Conservation (phyloP, 2,113 vertebrate genomes). For the Andinoacara biseriatus region DNA sequence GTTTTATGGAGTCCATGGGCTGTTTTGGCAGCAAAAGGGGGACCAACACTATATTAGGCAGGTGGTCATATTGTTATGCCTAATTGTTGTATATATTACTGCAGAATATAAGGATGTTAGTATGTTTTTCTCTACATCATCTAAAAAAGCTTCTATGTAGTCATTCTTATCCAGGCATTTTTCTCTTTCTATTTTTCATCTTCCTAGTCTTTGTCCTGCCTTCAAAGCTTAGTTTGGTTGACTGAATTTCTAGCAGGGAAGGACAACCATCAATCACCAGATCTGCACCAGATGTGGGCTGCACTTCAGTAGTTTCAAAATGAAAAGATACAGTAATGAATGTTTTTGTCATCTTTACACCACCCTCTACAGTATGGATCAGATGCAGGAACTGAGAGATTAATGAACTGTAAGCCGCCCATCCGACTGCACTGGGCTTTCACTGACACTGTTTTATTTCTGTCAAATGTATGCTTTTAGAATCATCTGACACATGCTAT, state of each 20-base stretch:
- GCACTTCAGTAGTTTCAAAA: neutral
- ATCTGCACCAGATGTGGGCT: neutral
- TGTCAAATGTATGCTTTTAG: neutral
- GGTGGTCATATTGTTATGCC: too few species aligned
- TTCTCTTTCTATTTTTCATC: neutral
- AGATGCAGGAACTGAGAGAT: neutral
- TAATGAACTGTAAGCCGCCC: neutral
- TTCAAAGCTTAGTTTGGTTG: neutral
- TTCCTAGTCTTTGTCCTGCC: neutral
- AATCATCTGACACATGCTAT: neutral
- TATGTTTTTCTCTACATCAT: neutral
- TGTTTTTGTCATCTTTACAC: neutral
- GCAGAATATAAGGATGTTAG: neutral
- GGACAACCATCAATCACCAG: constrained; percentile 6
- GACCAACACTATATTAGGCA: too few species aligned
- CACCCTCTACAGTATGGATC: neutral
- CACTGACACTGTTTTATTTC: neutral
- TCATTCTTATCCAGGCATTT: neutral
- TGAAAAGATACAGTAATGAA: neutral
- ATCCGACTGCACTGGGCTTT: neutral
- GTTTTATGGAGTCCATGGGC: too few species aligned
- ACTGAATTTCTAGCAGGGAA: neutral
- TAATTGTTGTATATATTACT: neutral
- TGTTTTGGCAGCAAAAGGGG: too few species aligned
- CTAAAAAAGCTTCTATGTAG: neutral